Evolutionary conservation across 1,140 invertebrate species (phyloP).

Genomic region (Gonatopus flavifemur): DNA sequence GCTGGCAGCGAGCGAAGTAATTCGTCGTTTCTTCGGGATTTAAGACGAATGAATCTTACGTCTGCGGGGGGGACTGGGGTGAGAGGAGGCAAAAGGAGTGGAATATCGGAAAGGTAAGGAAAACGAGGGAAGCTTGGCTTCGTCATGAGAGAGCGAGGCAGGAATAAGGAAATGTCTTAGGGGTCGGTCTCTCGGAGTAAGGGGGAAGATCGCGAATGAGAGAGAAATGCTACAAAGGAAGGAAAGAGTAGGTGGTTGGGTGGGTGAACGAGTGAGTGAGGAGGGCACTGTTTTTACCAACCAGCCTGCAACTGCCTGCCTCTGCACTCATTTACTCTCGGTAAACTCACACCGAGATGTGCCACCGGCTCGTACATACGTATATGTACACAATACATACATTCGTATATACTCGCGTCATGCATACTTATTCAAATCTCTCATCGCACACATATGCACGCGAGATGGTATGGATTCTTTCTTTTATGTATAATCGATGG

Average conservation of each 20-base stretch:
- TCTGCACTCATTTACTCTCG: slow-evolving; percentile 43
- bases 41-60: slow-evolving; percentile 35
- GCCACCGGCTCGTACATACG: slow-evolving; percentile 7
- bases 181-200: slow-evolving; percentile 2
- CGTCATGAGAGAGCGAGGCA: neutral
- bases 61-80: slow-evolving; percentile 25
- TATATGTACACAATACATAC: neutral
- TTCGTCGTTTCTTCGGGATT: slow-evolving; percentile 26
- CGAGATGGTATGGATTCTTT: too few species aligned
- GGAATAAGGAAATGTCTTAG: too few species aligned
- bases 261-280: slow-evolving; percentile 2
- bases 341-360: slow-evolving; percentile 31
- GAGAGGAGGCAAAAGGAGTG: too few species aligned
- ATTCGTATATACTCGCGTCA: slow-evolving; percentile 7
- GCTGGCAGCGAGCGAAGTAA: slow-evolving; percentile 19
- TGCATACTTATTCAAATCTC: slow-evolving; percentile 4
- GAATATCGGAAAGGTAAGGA: slow-evolving; percentile 39
- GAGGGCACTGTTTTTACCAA: slow-evolving; percentile 46
- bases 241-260: slow-evolving; percentile 1
- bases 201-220: slow-evolving; percentile 10
- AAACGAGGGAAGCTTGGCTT: slow-evolving; percentile 20
- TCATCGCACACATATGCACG: slow-evolving; percentile 4
- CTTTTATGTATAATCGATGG: too few species aligned
- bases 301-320: slow-evolving; percentile 32
- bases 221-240: slow-evolving; percentile 17